phyloP scores from a whole-genome alignment of 92 coral and sea anemone genomes.

The Phenganax subtilis region DNA sequence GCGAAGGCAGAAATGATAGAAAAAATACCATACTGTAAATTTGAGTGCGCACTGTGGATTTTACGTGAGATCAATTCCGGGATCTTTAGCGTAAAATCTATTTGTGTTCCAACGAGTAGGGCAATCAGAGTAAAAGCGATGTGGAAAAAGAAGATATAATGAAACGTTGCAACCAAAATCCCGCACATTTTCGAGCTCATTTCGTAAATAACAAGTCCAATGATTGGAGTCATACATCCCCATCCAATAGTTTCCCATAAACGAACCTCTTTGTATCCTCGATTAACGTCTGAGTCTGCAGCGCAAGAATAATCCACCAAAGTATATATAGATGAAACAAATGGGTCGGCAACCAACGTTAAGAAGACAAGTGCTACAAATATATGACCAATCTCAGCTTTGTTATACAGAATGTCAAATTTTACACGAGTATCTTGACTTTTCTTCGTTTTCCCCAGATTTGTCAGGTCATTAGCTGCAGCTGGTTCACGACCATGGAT shows the following conservation, averaged over 20 bases:
- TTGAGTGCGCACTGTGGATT: background rate
- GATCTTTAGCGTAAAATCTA: slow-evolving; percentile 6
- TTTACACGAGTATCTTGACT: background rate
- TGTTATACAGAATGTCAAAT: slow-evolving; percentile 1
- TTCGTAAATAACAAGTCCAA: background rate
- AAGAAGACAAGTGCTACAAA: slow-evolving; percentile 3
- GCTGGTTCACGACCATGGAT: background rate
- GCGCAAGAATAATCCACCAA: slow-evolving; percentile 21
- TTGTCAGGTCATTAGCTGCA: background rate
- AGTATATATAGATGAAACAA: slow-evolving; percentile 10
- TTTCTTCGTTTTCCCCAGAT: background rate
- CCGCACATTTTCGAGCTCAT: slow-evolving; percentile 12
- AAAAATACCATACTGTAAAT: slow-evolving; percentile 12
- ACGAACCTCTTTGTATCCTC: background rate
- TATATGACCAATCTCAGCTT: background rate
- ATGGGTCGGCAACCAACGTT: background rate
- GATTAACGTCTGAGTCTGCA: background rate
- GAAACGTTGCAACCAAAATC: slow-evolving; percentile 3
- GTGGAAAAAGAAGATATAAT: slow-evolving; percentile 19
- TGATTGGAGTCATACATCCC: slow-evolving; percentile 17
- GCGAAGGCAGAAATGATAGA: slow-evolving; percentile 7
- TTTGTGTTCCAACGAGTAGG: background rate
- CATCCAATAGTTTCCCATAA: slow-evolving; percentile 15
- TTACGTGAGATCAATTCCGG: background rate
- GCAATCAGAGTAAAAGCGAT: background rate